These are phyloP conservation scores for Blennius ocellaris DNA, from an alignment of 2,113 vertebrate species.

Conservation along the genomic window DNA sequence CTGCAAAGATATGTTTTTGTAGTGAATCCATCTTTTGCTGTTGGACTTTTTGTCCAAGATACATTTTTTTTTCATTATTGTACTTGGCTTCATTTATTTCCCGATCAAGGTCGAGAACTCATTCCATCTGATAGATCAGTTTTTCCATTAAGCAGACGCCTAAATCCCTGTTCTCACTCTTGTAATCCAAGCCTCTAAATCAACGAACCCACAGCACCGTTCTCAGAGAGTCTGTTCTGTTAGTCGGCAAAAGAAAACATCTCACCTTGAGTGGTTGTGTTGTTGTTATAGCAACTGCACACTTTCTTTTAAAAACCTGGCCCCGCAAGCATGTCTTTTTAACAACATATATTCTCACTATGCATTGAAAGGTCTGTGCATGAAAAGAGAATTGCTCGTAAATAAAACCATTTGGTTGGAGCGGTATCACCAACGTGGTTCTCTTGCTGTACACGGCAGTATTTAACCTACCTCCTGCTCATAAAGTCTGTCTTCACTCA, in stretches of 20 bases:
- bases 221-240: constrained; percentile 21
- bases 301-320: too few relatives aligned
- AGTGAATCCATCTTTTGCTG: too few relatives aligned
- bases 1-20: neutral
- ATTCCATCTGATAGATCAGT: constrained; percentile 35
- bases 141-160: constrained; percentile 18
- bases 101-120: neutral
- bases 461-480: constrained; percentile 42
- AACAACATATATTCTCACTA: too few relatives aligned
- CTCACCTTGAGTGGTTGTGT: neutral
- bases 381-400: too few relatives aligned
- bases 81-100: neutral
- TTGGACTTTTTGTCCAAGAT: too few relatives aligned
- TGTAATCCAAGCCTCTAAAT: constrained; percentile 27
- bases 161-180: constrained; percentile 26
- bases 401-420: too few relatives aligned
- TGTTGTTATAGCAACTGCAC: neutral
- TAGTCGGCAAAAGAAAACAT: constrained; percentile 20
- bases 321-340: too few relatives aligned
- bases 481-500: constrained; percentile 46
- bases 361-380: too few relatives aligned
- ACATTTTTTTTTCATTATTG: too few relatives aligned
- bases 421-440: too few relatives aligned
- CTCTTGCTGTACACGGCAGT: neutral
- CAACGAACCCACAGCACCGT: constrained; percentile 32